These are phyloP conservation scores for Catalaphyllia jardinei DNA, from an alignment of 64 coral and sea anemone species.

Conservation along the genomic window DNA sequence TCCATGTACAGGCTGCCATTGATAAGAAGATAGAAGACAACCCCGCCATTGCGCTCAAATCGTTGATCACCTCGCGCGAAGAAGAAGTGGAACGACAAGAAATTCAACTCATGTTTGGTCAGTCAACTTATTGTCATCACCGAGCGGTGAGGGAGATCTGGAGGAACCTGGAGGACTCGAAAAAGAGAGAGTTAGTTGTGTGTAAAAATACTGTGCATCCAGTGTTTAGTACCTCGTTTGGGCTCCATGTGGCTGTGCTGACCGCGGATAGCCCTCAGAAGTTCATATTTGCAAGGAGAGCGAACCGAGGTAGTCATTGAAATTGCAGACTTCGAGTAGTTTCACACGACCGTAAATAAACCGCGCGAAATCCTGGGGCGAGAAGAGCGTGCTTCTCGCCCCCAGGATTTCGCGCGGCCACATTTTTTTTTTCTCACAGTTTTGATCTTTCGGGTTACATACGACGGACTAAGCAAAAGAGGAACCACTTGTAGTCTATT, in stretches of 20 bases:
- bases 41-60: constrained; percentile 89
- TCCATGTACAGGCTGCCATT: constrained; percentile 53
- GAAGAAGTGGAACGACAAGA: constrained; percentile 93
- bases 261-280: constrained; percentile 88
- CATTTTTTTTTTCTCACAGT: too few relatives aligned
- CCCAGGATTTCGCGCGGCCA: too few relatives aligned
- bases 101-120: constrained; percentile 72
- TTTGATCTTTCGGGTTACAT: too few relatives aligned
- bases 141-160: constrained; percentile 90
- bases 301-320: constrained; percentile 77
- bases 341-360: too few relatives aligned
- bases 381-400: too few relatives aligned
- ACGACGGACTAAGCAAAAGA: too few relatives aligned
- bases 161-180: constrained; percentile 73
- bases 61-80: constrained; percentile 82
- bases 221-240: constrained; percentile 98
- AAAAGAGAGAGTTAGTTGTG: constrained; percentile 59
- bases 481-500: too few relatives aligned
- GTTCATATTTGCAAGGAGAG: constrained; percentile 92
- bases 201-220: constrained; percentile 93
- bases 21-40: constrained; percentile 94
- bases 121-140: constrained; percentile 96
- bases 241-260: constrained; percentile 92
- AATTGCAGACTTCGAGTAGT: background rate
- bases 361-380: too few relatives aligned